Percentiles rank a stretch among this genome's conserved stretches.
phyloP scores from a whole-genome alignment of 1,140 invertebrate species.

The Drosophila punjabiensis region DNA sequence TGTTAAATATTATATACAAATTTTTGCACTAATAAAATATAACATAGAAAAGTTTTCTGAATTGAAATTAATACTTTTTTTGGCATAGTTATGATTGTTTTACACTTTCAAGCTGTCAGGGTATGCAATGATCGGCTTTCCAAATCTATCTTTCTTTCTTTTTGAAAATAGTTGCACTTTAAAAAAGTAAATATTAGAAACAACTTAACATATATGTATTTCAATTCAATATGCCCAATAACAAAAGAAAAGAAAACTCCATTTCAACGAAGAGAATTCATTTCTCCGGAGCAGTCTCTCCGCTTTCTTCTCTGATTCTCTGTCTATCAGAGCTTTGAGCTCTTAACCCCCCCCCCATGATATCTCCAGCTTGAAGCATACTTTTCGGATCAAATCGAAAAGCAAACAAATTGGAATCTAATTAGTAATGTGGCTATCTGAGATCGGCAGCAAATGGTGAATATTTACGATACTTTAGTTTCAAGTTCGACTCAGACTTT shows the following conservation, averaged over 20 bases:
- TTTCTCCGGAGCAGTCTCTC: not conserved
- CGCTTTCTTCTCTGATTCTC: not conserved
- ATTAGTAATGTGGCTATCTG: constrained; percentile 10
- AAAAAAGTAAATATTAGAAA: not conserved
- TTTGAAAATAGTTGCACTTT: not conserved
- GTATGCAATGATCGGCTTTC: not conserved
- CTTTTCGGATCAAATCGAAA: not conserved
- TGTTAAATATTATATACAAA: not conserved
- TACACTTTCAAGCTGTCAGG: no score
- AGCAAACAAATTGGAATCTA: constrained; percentile 1
- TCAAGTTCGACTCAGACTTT: constrained; percentile 25
- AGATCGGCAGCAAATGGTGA: constrained; percentile 25
- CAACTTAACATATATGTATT: not conserved
- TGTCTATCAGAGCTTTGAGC: not conserved
- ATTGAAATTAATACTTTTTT: not conserved
- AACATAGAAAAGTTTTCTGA: not conserved
- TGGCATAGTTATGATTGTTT: not conserved
- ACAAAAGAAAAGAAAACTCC: not conserved
- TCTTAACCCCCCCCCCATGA: not conserved
- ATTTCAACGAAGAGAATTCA: not conserved
- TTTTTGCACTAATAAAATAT: not conserved
- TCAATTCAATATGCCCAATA: not conserved
- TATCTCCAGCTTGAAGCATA: not conserved
- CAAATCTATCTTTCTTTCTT: not conserved
- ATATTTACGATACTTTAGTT: constrained; percentile 47